These are phyloP conservation scores for Drosophila trapezifrons DNA, from an alignment of 1,140 invertebrate genomes.

Conservation along the genomic window DNA sequence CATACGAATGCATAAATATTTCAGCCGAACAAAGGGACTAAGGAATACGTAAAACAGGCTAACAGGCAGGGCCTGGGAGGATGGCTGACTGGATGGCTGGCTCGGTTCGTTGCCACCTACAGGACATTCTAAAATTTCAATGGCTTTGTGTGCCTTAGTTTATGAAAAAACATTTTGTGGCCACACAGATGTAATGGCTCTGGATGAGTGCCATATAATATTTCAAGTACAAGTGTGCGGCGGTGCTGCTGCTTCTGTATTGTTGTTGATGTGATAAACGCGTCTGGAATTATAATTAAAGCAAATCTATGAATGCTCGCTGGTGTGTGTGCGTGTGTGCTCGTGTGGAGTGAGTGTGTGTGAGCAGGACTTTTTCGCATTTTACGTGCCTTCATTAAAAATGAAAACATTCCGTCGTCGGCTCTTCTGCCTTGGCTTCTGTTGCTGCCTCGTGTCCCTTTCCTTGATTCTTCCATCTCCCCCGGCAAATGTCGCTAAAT, in stretches of 20 bases:
- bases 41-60: slow-evolving; percentile 41
- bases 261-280: slow-evolving; percentile 82
- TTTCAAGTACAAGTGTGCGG: slow-evolving; percentile 70
- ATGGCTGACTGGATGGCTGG: background rate
- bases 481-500: slow-evolving; percentile 61
- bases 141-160: slow-evolving; percentile 42
- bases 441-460: slow-evolving; percentile 4
- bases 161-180: slow-evolving; percentile 80
- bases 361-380: slow-evolving; percentile 71
- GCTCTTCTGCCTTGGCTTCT: slow-evolving; percentile 24
- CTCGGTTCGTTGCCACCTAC: slow-evolving; percentile 13
- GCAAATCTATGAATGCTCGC: slow-evolving; percentile 74
- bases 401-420: slow-evolving; percentile 76
- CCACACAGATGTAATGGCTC: slow-evolving; percentile 55
- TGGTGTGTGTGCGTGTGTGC: slow-evolving; percentile 29
- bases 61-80: slow-evolving; percentile 5
- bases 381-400: slow-evolving; percentile 83
- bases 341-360: slow-evolving; percentile 2
- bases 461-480: slow-evolving; percentile 15
- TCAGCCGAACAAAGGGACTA: slow-evolving; percentile 61
- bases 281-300: slow-evolving; percentile 83
- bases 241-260: slow-evolving; percentile 37
- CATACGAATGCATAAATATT: slow-evolving; percentile 75
- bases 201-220: slow-evolving; percentile 53
- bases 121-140: slow-evolving; percentile 71